These are phyloP conservation scores for Eupithecia centaureata DNA, from an alignment of 2,888 invertebrate species.

Conservation along the genomic window DNA sequence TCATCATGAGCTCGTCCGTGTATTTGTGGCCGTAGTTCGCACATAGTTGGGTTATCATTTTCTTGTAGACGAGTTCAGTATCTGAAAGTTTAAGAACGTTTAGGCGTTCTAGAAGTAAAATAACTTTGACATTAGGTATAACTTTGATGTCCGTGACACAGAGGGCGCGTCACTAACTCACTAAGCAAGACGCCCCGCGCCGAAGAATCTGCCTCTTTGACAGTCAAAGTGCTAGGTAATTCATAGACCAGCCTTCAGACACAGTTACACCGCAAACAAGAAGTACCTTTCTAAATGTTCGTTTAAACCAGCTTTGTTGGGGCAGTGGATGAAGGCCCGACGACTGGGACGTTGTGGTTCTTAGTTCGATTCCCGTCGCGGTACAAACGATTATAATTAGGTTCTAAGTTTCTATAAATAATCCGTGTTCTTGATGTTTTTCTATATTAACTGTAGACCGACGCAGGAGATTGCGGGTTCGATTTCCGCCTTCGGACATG, in stretches of 20 bases:
- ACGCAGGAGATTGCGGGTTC: too few species aligned
- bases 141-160: too few species aligned
- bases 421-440: too few species aligned
- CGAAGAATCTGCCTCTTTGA: not conserved
- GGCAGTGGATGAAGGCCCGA: not conserved
- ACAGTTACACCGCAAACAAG: not conserved
- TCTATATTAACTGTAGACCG: too few species aligned
- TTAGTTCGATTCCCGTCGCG: not conserved
- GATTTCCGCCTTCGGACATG: too few species aligned
- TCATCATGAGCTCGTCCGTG: slow-evolving; percentile 90
- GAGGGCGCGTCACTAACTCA: not conserved
- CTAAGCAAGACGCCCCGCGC: too few species aligned
- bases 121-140: too few species aligned
- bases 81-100: slow-evolving; percentile 83
- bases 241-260: not conserved
- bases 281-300: not conserved
- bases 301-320: not conserved
- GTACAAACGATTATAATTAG: too few species aligned
- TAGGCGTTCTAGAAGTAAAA: too few species aligned
- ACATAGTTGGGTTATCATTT: slow-evolving; percentile 88
- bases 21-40: slow-evolving; percentile 89
- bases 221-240: not conserved
- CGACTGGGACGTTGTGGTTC: not conserved
- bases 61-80: slow-evolving; percentile 91
- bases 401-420: too few species aligned